Evolutionary conservation across 2,113 vertebrate genomes (phyloP).

Genomic region (Tor tambroides): DNA sequence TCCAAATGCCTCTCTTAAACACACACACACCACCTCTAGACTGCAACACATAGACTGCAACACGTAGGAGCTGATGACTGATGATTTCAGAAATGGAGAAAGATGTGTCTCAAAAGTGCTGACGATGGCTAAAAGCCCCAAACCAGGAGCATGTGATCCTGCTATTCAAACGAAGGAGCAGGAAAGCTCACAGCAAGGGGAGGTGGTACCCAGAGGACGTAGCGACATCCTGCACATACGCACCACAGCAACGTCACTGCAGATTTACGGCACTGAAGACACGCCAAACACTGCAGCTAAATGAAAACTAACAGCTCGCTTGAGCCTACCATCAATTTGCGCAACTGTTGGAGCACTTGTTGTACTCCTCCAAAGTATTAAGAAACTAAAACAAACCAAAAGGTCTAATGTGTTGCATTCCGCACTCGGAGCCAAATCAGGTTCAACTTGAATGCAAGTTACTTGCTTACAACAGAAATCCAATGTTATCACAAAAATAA

Average conservation of each 20-base stretch:
- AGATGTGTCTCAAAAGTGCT: conserved; percentile 67
- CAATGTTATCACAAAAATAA: not conserved
- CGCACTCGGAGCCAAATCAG: not conserved
- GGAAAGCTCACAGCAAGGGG: conserved; percentile 53
- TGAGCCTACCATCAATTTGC: not conserved
- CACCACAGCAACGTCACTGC: conserved; percentile 41
- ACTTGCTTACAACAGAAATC: not conserved
- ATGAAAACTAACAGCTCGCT: not conserved
- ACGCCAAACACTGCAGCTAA: not conserved
- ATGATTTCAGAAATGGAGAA: conserved; percentile 69
- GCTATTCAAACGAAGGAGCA: conserved; percentile 62
- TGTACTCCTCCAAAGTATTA: not conserved
- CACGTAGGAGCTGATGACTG: conserved; percentile 67
- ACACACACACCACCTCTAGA: conserved; percentile 51
- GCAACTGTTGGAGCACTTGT: conserved; percentile 19
- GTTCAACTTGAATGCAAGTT: not conserved
- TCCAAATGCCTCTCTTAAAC: conserved; percentile 39
- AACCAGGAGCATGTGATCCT: conserved; percentile 43
- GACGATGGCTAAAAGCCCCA: conserved; percentile 68
- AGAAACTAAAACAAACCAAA: not conserved
- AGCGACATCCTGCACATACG: conserved; percentile 59
- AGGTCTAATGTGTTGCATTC: not conserved
- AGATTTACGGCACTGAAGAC: conserved; percentile 17
- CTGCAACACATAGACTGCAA: conserved; percentile 63
- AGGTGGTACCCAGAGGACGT: conserved; percentile 58